Base-by-base conservation (phyloP, 1,140 invertebrate genomes). In the Protaetia brevitarsis region DNA sequence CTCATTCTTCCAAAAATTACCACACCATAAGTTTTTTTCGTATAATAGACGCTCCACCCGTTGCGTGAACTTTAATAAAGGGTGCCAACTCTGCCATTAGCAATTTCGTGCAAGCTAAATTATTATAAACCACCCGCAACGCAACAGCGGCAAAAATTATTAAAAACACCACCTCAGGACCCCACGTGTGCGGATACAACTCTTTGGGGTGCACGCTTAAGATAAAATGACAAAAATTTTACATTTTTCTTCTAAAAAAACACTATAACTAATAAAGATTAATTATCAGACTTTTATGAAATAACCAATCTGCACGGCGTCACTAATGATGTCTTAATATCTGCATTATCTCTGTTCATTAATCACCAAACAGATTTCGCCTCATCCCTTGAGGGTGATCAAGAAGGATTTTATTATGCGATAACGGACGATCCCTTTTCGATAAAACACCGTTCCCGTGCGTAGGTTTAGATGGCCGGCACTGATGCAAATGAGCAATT, bases 101-200 rank as follows among this genome's bases (percentile, higher is more conserved):
- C 41, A 45, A 45, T 19, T 45, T 45, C 23, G 41, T 45, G 10
- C 4, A 45, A 3, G 19, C 41, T 45, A 45, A 45, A 45, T 45
- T 45, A 45, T 45, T 13, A 45, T 45, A 19, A 45, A 45, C 41
- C 41, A 45, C 41, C 41, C 41, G 41, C 41, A 45, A 45, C 41
- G 41, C 23, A 21, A 45, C 23, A 45, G 13, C 23, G 13, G 41
- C 41, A 21, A 45, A 45, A 23, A 45, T 13, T 21, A 45, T 19
- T 16, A n/a, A 19, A 45, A 45, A 13, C 23, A 45, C 13, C 41
- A 45, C 8, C 41, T 13, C 19, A 3, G 23, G 13, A 45, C 41
- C 41, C 16, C 5, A 23, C 26, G 8, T 1, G 13, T 19, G n/a
- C n/a, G n/a, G n/a, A n/a, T n/a, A n/a, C n/a, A n/a, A n/a, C n/a